Base-by-base conservation (phyloP, 2,797 vertebrate genomes). In the Mus spretus region DNA sequence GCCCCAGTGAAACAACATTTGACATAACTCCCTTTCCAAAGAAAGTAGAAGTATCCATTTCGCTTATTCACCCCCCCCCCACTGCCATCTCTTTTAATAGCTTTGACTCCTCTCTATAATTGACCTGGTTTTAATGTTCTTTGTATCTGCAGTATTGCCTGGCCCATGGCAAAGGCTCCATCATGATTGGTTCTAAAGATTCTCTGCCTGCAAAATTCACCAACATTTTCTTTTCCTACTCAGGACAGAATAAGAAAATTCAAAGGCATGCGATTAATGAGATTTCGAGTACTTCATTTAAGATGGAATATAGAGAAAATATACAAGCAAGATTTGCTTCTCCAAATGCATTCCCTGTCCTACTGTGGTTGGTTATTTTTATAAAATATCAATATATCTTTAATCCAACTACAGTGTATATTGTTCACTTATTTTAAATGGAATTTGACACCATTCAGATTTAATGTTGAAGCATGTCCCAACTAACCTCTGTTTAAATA, bases 361-460 rank as follows among this genome's bases (percentile, higher is more conserved):
- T 92, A 95, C 79, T 94, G 89, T 26, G n/a, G 77, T 96, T 96
- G 89, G 90, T 95, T 96, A 97, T 94, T 96, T 97, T 97, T 90
- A 93, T 80, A 87, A 92, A 96, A 97, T 91, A 97, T 97, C 88
- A 79, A 82, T 97, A 37, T 84, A 82, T 70, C 61, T 95, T 97
- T 84, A 94, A 96, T 94, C 61, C 83, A 96, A 44, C 37, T 40
- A 47, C 26, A 87, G 53, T 57, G 89, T 34, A 59, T 93, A 72
- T 93, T 94, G 96, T 83, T 95, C 70, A 89, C 63, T 96, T 97
- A 93, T 75, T 96, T 81, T 90, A 97, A 91, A 81, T 61, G 70
- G 57, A 89, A 84, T 94, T 93, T 63, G 88, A 89, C 88, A 91
- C 44, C 47, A 93, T 92, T 96, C 89, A 59, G 92, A 93, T 94